A percentile compares a stretch with the other conserved stretches of the same genome.
Evolutionary conservation across 2,888 invertebrate species (phyloP).

Genomic region (Aleiodes testaceus): DNA sequence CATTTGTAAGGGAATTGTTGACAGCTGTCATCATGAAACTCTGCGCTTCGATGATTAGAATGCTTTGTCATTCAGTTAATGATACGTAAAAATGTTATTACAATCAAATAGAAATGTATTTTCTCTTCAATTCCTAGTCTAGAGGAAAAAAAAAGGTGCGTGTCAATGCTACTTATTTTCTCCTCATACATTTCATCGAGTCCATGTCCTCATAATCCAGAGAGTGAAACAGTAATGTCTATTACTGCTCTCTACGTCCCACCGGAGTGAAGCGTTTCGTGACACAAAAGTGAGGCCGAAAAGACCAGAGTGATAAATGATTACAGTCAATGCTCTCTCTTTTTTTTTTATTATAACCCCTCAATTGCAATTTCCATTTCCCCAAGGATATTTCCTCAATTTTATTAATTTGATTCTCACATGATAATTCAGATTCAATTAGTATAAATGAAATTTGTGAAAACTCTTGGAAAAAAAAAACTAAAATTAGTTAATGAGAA

Average conservation of each 20-base stretch:
- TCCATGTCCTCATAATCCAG: conserved; percentile 47
- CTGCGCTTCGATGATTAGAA: conserved; percentile 31
- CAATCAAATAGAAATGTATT: conserved; percentile 41
- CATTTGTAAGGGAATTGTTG: conserved; percentile 12
- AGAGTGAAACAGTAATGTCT: conserved; percentile 57
- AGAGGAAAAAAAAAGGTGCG: conserved; percentile 31
- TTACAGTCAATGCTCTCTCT: conserved; percentile 42
- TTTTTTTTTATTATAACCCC: conserved; percentile 39
- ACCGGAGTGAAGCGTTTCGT: conserved; percentile 50
- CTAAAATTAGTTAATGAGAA: too few relatives aligned
- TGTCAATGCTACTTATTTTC: not conserved
- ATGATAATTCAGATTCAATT: conserved; percentile 1
- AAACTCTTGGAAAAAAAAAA: too few relatives aligned
- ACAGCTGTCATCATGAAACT: conserved; percentile 25
- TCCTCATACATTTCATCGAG: not conserved
- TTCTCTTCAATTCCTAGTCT: conserved; percentile 38
- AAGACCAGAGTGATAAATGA: conserved; percentile 60
- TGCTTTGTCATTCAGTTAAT: conserved; percentile 46
- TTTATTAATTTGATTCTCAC: conserved; percentile 38
- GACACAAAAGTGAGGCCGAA: conserved; percentile 51
- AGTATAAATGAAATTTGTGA: too few relatives aligned
- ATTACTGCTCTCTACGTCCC: conserved; percentile 55
- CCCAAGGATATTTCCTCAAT: conserved; percentile 21
- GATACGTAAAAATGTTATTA: too few relatives aligned
- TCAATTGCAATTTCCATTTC: conserved; percentile 31